These are phyloP conservation scores for Entosphenus tridentatus DNA, from an alignment of 2,113 vertebrate species.

Conservation along the genomic window DNA sequence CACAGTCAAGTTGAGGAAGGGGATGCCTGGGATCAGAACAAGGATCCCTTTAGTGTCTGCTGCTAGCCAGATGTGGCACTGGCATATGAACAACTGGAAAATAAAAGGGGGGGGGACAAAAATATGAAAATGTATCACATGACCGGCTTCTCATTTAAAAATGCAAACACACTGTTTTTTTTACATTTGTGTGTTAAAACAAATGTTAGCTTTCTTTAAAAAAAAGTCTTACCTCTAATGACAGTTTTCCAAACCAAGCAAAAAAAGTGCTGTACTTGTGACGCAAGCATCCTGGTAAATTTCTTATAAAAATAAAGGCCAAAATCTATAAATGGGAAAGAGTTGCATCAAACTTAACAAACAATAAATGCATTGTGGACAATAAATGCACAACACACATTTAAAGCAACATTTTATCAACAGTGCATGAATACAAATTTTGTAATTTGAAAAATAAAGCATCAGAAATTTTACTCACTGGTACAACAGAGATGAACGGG, in stretches of 20 bases:
- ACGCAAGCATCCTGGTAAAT: constrained; percentile 70
- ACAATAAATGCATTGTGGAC: too few relatives aligned
- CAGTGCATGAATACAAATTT: constrained; percentile 7
- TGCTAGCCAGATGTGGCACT: constrained; percentile 95
- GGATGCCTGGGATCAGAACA: constrained; percentile 76
- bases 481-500: constrained; percentile 73
- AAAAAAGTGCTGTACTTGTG: constrained; percentile 93
- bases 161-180: too few relatives aligned
- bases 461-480: constrained; percentile 29
- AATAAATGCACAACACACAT: too few relatives aligned
- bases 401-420: background rate
- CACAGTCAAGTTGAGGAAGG: constrained; percentile 61
- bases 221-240: constrained; percentile 51
- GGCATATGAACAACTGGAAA: constrained; percentile 80
- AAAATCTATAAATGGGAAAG: constrained; percentile 36
- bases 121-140: too few relatives aligned
- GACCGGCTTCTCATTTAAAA: too few relatives aligned
- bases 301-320: constrained; percentile 83
- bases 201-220: background rate
- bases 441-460: background rate
- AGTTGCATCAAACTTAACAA: background rate
- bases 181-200: too few relatives aligned
- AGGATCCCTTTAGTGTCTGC: constrained; percentile 85
- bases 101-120: background rate
- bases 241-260: constrained; percentile 94